Evolutionary conservation across 2,113 vertebrate species (phyloP).

Genomic region (Nycticebus coucang): DNA sequence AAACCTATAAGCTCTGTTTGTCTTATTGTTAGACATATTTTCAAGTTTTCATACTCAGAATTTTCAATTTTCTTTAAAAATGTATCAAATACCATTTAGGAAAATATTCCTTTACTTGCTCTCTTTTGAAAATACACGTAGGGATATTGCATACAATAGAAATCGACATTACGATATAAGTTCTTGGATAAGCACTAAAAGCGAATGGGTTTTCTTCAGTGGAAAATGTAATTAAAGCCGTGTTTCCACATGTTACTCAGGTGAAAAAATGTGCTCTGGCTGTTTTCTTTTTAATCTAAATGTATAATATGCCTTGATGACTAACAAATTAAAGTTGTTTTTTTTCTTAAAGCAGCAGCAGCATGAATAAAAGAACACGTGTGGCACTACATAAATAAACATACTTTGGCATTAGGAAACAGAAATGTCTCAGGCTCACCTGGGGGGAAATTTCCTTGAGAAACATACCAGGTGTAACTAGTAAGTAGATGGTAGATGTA

Average conservation of each 20-base stretch:
- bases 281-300: conserved; percentile 27
- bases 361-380: not conserved
- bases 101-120: conserved; percentile 14
- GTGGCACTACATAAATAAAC: not conserved
- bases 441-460: not conserved
- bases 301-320: not conserved
- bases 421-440: not conserved
- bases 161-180: not conserved
- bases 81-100: conserved; percentile 10
- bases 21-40: conserved; percentile 36
- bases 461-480: not conserved
- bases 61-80: conserved; percentile 42
- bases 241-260: not conserved
- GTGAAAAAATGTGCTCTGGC: not conserved
- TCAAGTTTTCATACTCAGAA: conserved; percentile 1
- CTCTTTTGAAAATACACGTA: conserved; percentile 39
- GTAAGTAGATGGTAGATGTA: not conserved
- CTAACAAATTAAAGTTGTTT: not conserved
- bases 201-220: not conserved
- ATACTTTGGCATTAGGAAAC: not conserved
- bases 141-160: not conserved
- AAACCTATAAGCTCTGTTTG: not conserved
- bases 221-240: not conserved
- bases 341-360: not conserved
- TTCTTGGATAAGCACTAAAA: not conserved